Conservation (phyloP, 2,888 invertebrate genomes). For the Athalia circularis region DNA sequence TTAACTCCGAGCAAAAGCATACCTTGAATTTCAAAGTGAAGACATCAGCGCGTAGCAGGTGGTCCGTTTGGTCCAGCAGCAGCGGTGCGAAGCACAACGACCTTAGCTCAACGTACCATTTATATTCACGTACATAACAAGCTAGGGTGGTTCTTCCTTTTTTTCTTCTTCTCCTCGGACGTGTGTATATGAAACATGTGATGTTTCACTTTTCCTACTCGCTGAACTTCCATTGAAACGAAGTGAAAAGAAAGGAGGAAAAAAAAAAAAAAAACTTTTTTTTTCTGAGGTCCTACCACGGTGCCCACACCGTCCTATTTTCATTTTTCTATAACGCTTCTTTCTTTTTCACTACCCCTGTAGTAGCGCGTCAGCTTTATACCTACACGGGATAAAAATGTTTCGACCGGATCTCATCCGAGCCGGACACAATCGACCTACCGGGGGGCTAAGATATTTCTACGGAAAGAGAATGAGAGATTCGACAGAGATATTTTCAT, state of each 20-base stretch:
- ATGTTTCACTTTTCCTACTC: slow-evolving; percentile 70
- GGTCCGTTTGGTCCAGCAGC: slow-evolving; percentile 53
- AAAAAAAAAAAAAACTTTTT: too few relatives aligned
- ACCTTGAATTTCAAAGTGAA: slow-evolving; percentile 49
- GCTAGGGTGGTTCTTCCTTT: not conserved
- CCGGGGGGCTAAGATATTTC: slow-evolving; percentile 30
- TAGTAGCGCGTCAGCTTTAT: not conserved
- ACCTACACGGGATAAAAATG: slow-evolving; percentile 65
- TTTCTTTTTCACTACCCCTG: slow-evolving; percentile 45
- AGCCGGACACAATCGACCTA: slow-evolving; percentile 17
- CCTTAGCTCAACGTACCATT: slow-evolving; percentile 19
- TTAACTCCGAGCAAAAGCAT: too few relatives aligned
- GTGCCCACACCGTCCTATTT: slow-evolving; percentile 17
- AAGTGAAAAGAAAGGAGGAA: slow-evolving; percentile 55
- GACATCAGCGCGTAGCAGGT: slow-evolving; percentile 66
- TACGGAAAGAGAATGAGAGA: slow-evolving; percentile 45
- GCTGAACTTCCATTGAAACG: slow-evolving; percentile 59
- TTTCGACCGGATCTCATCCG: slow-evolving; percentile 61
- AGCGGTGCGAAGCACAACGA: slow-evolving; percentile 39
- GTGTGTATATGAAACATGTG: slow-evolving; percentile 59
- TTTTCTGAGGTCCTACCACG: slow-evolving; percentile 50
- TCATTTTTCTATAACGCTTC: slow-evolving; percentile 19
- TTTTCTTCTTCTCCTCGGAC: slow-evolving; percentile 43
- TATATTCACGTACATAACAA: slow-evolving; percentile 6
- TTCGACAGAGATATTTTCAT: slow-evolving; percentile 50